A percentile compares a stretch with the other conserved stretches of the same genome.
phyloP scores from a whole-genome alignment of 2,797 vertebrate species.

The Manis crassicaudata region DNA sequence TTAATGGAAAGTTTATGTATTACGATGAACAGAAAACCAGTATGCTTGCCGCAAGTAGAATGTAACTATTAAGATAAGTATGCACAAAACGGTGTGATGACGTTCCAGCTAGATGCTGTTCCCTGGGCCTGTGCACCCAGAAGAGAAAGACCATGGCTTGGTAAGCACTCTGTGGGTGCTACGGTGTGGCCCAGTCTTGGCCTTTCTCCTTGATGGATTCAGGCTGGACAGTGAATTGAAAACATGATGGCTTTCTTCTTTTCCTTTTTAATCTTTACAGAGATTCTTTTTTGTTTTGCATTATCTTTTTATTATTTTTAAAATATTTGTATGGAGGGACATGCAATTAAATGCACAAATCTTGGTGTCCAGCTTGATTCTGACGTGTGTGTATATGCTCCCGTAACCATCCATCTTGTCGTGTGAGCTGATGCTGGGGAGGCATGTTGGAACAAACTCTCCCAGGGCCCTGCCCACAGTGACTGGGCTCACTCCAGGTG shows the following conservation, averaged over 20 bases:
- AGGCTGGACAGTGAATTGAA: not conserved
- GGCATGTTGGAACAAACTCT: not conserved
- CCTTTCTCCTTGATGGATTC: not conserved
- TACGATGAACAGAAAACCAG: constrained; percentile 28
- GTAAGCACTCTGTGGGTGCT: no score
- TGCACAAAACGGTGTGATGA: not conserved
- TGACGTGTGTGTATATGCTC: no score
- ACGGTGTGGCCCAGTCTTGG: not conserved
- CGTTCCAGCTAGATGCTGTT: not conserved
- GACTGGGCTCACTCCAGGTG: not conserved
- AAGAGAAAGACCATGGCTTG: not conserved
- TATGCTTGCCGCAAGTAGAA: constrained; percentile 10
- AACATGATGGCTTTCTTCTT: not conserved
- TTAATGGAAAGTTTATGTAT: constrained; percentile 27
- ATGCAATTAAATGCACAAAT: no score
- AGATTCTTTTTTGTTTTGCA: no score
- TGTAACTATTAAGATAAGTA: constrained; percentile 10
- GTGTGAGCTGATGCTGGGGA: not conserved
- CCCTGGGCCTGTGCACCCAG: not conserved
- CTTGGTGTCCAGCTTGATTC: no score
- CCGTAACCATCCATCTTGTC: not conserved
- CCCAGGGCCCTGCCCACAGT: not conserved
- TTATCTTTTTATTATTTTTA: no score
- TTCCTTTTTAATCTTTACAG: no score
- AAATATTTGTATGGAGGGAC: no score